A percentile compares a stretch with the other conserved stretches of the same genome.
phyloP scores from a whole-genome alignment of 1,140 invertebrate species.

The Maniola jurtina region DNA sequence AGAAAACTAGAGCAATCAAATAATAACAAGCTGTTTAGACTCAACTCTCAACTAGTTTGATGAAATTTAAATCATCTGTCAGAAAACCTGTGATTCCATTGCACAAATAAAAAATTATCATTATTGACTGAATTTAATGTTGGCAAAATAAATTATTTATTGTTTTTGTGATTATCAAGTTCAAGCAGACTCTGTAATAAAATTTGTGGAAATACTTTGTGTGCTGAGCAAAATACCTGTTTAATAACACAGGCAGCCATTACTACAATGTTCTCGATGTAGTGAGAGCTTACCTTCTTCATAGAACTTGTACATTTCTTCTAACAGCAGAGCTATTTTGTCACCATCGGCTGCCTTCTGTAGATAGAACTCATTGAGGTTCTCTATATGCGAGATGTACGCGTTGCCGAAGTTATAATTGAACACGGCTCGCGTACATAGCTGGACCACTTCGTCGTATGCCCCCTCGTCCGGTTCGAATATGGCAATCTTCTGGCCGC shows the following conservation, averaged over 20 bases:
- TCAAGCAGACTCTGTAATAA: too few relatives aligned
- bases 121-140: too few relatives aligned
- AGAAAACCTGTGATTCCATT: too few relatives aligned
- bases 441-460: conserved; percentile 72
- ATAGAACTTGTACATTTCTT: conserved; percentile 81
- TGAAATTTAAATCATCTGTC: too few relatives aligned
- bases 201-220: too few relatives aligned
- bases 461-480: conserved; percentile 71
- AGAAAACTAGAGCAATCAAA: background rate
- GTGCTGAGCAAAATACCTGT: too few relatives aligned
- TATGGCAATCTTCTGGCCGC: conserved; percentile 80
- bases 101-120: too few relatives aligned
- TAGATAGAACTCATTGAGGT: conserved; percentile 80
- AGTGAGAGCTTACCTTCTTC: conserved; percentile 60
- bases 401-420: conserved; percentile 74
- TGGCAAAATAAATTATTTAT: too few relatives aligned
- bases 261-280: too few relatives aligned
- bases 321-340: conserved; percentile 69
- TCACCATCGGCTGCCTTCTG: conserved; percentile 75
- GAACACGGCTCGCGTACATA: conserved; percentile 80
- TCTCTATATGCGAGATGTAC: conserved; percentile 72
- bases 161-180: too few relatives aligned
- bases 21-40: background rate
- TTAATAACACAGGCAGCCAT: too few relatives aligned
- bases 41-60: too few relatives aligned